A percentile compares a stretch with the other conserved stretches of the same genome.
Evolutionary conservation across 37 sponge, comb jelly and placozoan genomes (phyloP).

Genomic region (Diacarnus erythraeanus): DNA sequence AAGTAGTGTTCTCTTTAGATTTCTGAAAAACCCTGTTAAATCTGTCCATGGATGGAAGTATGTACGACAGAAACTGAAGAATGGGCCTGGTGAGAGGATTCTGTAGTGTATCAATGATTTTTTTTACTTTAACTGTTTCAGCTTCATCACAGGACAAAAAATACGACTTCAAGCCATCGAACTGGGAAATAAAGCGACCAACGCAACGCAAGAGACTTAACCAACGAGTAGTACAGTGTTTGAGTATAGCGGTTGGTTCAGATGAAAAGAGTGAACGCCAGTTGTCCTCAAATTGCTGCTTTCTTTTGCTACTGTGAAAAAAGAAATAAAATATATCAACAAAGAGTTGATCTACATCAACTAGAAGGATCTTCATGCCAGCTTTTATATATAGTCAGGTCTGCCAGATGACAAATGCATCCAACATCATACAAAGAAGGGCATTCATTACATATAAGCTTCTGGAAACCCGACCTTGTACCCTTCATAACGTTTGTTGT

Average conservation of each 20-base stretch:
- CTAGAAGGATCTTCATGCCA: too few species aligned
- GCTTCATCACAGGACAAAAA: constrained; percentile 12
- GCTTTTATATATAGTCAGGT: too few species aligned
- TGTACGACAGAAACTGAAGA: too few species aligned
- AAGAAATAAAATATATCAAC: constrained; percentile 37
- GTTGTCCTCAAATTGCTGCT: constrained; percentile 37
- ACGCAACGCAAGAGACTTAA: constrained; percentile 39
- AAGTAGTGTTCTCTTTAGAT: constrained; percentile 30
- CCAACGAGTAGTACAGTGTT: constrained; percentile 49
- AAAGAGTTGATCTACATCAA: constrained; percentile 52
- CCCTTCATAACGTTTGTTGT: too few species aligned
- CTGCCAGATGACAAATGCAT: too few species aligned
- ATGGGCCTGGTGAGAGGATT: constrained; percentile 7
- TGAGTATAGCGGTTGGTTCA: constrained; percentile 32
- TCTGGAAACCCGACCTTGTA: too few species aligned
- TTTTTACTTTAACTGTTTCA: constrained; percentile 1
- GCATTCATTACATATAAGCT: too few species aligned
- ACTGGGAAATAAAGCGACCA: constrained; percentile 14
- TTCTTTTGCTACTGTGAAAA: constrained; percentile 49
- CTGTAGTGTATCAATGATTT: constrained; percentile 21
- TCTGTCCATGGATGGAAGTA: too few species aligned
- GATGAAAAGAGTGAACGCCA: constrained; percentile 38
- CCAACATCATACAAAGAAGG: too few species aligned
- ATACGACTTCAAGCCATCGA: too few species aligned
- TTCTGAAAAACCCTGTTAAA: constrained; percentile 33